Percentiles rank a stretch among this genome's conserved stretches.
Conservation (phyloP, 2,797 vertebrate species). For the Neosilurus hyrtlii region DNA sequence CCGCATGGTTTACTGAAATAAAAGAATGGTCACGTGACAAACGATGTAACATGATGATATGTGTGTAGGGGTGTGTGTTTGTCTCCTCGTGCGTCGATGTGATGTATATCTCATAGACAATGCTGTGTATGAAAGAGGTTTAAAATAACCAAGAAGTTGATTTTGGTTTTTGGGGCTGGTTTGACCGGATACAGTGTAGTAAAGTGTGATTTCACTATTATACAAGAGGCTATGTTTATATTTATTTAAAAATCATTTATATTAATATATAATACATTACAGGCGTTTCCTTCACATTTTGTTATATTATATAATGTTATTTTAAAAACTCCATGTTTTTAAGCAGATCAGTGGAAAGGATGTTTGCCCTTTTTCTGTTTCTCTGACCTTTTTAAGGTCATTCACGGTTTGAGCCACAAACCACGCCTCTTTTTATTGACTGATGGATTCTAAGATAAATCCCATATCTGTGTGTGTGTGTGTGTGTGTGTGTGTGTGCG, state of each 20-base stretch:
- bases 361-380: neutral
- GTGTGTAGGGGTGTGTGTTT: neutral
- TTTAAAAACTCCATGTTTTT: neutral
- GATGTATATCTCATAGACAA: neutral
- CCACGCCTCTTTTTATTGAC: neutral
- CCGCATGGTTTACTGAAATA: neutral
- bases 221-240: neutral
- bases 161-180: neutral
- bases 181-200: neutral
- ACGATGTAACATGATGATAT: neutral
- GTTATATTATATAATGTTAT: neutral
- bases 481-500: slow-evolving; percentile 10
- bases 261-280: too few relatives aligned
- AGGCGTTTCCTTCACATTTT: neutral
- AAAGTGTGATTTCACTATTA: neutral
- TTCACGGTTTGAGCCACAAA: neutral
- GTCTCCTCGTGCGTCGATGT: neutral
- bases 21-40: neutral
- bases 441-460: neutral
- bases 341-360: neutral
- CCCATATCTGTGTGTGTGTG: neutral
- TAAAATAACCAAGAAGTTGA: neutral
- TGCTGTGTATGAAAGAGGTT: neutral
- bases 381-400: neutral
- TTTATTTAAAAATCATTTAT: too few relatives aligned